Evolutionary conservation across 2,888 invertebrate species (phyloP), one percentile per base, ranked within the genome.

Genomic region (Anthoptus insignis): DNA sequence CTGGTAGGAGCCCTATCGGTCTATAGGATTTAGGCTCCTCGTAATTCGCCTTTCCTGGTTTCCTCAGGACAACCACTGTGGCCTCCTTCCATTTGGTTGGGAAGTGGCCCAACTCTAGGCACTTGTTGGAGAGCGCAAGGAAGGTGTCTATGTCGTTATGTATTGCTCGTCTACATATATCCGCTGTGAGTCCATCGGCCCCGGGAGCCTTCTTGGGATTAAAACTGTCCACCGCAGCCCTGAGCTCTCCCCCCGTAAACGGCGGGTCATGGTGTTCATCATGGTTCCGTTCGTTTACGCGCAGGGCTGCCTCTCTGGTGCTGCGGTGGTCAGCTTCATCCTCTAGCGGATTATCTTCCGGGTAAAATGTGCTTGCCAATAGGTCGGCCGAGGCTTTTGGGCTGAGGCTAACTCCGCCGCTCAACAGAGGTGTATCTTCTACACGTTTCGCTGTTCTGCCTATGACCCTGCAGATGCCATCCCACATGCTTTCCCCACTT

Each of bases 201-300:
- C 71, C 67, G 0, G 71, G 71, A 2, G 71, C 71, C 42, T 69
- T 71, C 22, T 63, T 67, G 0, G 71, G 66, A 29, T 66, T 66
- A 13, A 69, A 58, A 6, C 29, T 42, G 2, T 16, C n/a, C 11
- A 53, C 39, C 3, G 49, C 45, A 22, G n/a, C 6, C n/a, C 37
- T 13, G 4, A 70, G 9, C 21, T 70, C 70, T 0, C 14, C 19
- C 24, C 2, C 8, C 3, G 67, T 67, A 32, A 70, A 70, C 7
- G 66, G 64, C 7, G 67, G 69, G 13, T 64, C 64, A 22, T 22
- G 60, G 5, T 54, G 56, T 7, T 59, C 65, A 47, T 39, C 39
- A n/a, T 64, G 22, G 2, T 8, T 3, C 39, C 29, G 6, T 8
- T 16, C 19, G 9, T 54, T 54, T 24, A 29, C 53, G 11, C 8